Percentiles rank a stretch among this genome's conserved stretches.
These are phyloP conservation scores for Morone chrysops DNA, from an alignment of 2,113 vertebrate genomes.

Conservation along the genomic window DNA sequence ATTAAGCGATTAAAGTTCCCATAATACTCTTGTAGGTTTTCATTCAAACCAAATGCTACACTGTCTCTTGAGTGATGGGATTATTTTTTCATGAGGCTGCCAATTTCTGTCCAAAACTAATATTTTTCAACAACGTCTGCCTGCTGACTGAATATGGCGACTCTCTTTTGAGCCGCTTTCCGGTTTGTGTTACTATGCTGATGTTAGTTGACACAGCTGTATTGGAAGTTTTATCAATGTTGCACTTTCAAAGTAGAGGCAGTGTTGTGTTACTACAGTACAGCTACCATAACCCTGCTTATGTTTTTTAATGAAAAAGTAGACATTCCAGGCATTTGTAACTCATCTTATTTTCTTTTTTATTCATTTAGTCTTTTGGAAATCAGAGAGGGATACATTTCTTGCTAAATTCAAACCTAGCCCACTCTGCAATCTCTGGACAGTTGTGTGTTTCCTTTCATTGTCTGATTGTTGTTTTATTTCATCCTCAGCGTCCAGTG, in stretches of 20 bases:
- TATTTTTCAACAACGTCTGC: not conserved
- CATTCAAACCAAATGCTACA: constrained; percentile 7
- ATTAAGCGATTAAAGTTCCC: constrained; percentile 18
- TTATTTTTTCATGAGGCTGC: not conserved
- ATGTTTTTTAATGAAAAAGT: not conserved
- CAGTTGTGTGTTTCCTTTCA: not conserved
- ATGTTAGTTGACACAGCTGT: not conserved
- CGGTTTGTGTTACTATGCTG: not conserved
- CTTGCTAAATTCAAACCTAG: not conserved
- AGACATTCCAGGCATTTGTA: not conserved
- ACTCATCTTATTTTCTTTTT: not conserved
- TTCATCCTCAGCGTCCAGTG: constrained; percentile 84
- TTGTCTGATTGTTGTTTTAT: constrained; percentile 37
- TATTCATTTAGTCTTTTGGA: constrained; percentile 4
- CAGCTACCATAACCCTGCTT: not conserved
- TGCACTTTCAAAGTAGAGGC: not conserved
- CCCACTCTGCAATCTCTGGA: not conserved
- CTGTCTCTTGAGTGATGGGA: not conserved
- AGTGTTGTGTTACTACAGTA: not conserved
- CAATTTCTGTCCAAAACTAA: not conserved
- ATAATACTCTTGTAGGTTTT: not conserved
- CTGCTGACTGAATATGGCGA: not conserved
- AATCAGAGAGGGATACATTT: not conserved
- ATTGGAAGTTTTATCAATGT: not conserved
- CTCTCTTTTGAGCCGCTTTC: not conserved